Evolutionary conservation across 2,888 invertebrate species (phyloP), one percentile per base, ranked within the genome.

Genomic region (Melanotus villosus): DNA sequence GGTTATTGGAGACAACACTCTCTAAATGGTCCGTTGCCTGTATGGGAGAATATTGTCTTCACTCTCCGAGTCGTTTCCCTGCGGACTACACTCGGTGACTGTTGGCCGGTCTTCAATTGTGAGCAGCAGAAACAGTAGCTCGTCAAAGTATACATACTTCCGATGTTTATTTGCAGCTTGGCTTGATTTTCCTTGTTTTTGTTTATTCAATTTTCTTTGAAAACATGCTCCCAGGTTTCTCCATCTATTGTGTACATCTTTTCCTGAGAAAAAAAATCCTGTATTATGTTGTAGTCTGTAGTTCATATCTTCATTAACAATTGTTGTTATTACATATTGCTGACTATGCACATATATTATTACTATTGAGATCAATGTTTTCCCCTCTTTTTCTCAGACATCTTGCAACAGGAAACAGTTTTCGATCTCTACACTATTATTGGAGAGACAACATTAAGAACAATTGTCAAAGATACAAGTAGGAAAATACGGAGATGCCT

Each of bases 131-230:
- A 56, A 56, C 1, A 56, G 19, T 36, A 56, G 16, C 32, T 58
- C 41, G 14, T 58, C 23, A 16, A 58, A 41, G 58, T 58, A 58
- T 12, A 58, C 23, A 26, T 58, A 58, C 43, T 58, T 58, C 10
- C 58, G 6, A 1, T 43, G 58, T 34, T 18, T 58, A 32, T n/a
- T 56, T 56, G 45, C 21, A 36, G 23, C 45, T 52, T 65, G 60
- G 34, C 59, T 41, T 57, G 43, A 43, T 26, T 68, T 58, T 7
- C 26, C 26, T 5, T 26, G 36, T 63, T 47, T 19, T 43, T 59
- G 26, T 73, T 30, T 58, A n/a, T 26, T 41, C 26, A 58, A 21
- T 58, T 58, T 26, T 26, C 43, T n/a, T n/a, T n/a, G n/a, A n/a
- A n/a, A n/a, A n/a, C n/a, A n/a, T n/a, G n/a, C n/a, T n/a, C n/a